A percentile compares a stretch with the other conserved stretches of the same genome.
These are phyloP conservation scores for Eleutherodactylus coqui DNA, from an alignment of 2,797 vertebrate genomes.

Conservation along the genomic window DNA sequence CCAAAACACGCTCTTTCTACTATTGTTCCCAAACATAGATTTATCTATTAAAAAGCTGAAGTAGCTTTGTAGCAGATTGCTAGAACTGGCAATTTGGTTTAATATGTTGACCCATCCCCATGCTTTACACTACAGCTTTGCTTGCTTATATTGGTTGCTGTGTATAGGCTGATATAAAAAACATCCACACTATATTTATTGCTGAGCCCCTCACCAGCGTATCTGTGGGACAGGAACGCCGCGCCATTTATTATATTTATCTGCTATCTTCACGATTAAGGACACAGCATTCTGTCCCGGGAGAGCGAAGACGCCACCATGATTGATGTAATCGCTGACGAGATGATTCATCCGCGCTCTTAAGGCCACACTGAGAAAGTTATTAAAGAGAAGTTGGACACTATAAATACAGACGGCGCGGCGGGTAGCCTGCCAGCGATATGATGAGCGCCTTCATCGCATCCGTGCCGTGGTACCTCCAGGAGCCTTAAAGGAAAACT, in stretches of 20 bases:
- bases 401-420: background rate
- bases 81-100: background rate
- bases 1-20: too few relatives aligned
- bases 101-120: too few relatives aligned
- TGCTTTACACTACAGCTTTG: background rate
- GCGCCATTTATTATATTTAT: constrained; percentile 4
- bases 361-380: background rate
- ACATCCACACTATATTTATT: background rate
- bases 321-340: constrained; percentile 3
- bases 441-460: background rate
- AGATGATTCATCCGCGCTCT: background rate
- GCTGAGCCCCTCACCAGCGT: background rate
- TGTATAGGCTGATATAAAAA: background rate
- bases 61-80: too few relatives aligned
- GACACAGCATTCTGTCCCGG: background rate
- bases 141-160: background rate
- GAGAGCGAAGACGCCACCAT: background rate
- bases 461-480: background rate
- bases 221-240: background rate
- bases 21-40: too few relatives aligned
- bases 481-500: background rate
- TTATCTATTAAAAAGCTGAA: too few relatives aligned
- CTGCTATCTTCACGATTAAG: background rate
- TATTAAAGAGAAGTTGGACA: background rate
- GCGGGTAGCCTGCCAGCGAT: background rate